Conservation (phyloP, 1,140 invertebrate genomes). For the Drosophila tropicalis region DNA sequence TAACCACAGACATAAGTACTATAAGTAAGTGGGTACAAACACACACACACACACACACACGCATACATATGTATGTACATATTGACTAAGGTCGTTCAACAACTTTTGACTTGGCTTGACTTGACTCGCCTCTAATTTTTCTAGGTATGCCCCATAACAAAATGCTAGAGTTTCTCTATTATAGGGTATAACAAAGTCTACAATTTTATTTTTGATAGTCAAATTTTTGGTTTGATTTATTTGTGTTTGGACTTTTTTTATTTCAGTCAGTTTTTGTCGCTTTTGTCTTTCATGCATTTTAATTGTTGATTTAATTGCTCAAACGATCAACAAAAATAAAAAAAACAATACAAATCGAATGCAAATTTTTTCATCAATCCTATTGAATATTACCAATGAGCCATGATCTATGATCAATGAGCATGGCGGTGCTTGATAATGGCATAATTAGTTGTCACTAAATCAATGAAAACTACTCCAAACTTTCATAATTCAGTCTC, state of each 20-base stretch:
- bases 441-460: conserved; percentile 13
- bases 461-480: background rate
- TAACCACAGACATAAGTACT: too few relatives aligned
- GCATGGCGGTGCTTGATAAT: conserved; percentile 18
- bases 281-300: conserved; percentile 38
- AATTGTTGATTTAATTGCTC: conserved; percentile 50
- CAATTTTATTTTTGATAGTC: background rate
- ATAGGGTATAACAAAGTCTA: background rate
- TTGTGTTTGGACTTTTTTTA: conserved; percentile 11
- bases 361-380: conserved; percentile 23
- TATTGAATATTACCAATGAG: conserved; percentile 34
- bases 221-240: conserved; percentile 38
- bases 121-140: background rate
- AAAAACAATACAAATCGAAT: conserved; percentile 33
- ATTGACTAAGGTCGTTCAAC: conserved; percentile 3
- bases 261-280: background rate
- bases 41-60: too few relatives aligned
- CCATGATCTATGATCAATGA: conserved; percentile 42
- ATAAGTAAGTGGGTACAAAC: background rate
- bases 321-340: conserved; percentile 32
- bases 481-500: too few relatives aligned
- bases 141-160: background rate
- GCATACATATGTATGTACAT: background rate
- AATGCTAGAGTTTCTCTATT: too few relatives aligned
- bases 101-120: conserved; percentile 5